phyloP scores from a whole-genome alignment of 37 sponge, comb jelly and placozoan genomes.

The Oopsacas minuta region DNA sequence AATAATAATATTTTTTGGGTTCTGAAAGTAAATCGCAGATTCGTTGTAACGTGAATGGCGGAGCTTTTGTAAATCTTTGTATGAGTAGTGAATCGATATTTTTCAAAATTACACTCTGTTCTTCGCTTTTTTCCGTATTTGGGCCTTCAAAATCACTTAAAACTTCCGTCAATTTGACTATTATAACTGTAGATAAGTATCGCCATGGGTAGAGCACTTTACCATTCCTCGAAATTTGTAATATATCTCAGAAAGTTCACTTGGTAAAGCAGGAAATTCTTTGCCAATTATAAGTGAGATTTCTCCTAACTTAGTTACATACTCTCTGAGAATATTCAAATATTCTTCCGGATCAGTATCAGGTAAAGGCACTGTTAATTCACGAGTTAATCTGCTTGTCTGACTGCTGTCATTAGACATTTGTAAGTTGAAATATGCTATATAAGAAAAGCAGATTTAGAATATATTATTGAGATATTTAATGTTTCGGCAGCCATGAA shows the following conservation, averaged over 20 bases:
- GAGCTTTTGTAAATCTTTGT: slow-evolving; percentile 13
- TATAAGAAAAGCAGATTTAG: too few relatives aligned
- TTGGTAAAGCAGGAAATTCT: background rate
- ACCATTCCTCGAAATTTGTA: background rate
- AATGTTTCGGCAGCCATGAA: too few relatives aligned
- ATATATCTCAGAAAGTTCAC: background rate
- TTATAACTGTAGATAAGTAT: background rate
- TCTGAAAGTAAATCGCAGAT: slow-evolving; percentile 76
- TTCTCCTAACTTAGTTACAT: background rate
- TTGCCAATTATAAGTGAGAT: background rate
- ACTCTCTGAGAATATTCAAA: background rate
- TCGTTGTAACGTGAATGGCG: slow-evolving; percentile 94
- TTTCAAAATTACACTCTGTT: background rate
- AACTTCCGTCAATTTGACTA: background rate
- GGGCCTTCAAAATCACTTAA: background rate
- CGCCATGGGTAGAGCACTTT: background rate
- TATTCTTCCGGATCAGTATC: background rate
- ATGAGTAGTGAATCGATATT: background rate
- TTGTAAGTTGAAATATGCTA: too few relatives aligned
- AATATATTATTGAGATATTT: too few relatives aligned
- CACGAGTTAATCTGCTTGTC: background rate
- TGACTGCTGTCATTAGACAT: too few relatives aligned
- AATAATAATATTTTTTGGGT: slow-evolving; percentile 71
- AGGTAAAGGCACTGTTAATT: background rate
- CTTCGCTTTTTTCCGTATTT: background rate